These are phyloP conservation scores for Pipra filicauda DNA, from an alignment of 2,113 vertebrate genomes.

Conservation along the genomic window DNA sequence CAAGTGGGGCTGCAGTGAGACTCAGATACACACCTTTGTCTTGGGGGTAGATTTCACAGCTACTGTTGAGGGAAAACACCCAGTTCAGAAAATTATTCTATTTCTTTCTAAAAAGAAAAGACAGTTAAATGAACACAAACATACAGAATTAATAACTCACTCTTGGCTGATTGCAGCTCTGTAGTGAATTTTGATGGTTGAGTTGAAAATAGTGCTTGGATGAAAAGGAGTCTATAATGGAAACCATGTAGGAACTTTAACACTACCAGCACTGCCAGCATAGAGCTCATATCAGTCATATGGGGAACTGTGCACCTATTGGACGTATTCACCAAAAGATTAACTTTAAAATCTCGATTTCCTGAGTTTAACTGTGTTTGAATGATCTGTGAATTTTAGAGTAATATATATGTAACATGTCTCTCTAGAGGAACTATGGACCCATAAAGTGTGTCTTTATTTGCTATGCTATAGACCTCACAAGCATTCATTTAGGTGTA, in stretches of 20 bases:
- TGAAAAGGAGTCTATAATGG: constrained; percentile 1
- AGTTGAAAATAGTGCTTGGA: not conserved
- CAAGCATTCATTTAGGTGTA: not conserved
- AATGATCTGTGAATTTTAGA: not conserved
- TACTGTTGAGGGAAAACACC: not conserved
- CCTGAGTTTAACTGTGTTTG: constrained; percentile 1
- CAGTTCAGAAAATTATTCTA: not conserved
- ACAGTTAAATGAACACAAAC: not conserved
- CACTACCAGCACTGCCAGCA: not conserved
- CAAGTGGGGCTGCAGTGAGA: not conserved
- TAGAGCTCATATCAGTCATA: not conserved
- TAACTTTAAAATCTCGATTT: not conserved
- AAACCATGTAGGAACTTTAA: not conserved
- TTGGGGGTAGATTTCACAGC: not conserved
- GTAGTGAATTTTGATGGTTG: not conserved
- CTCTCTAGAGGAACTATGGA: not conserved
- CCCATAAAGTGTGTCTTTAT: not conserved
- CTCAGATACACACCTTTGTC: not conserved
- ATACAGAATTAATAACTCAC: not conserved
- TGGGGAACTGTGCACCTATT: not conserved
- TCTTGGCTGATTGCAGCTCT: not conserved
- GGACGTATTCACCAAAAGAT: not conserved
- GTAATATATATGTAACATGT: not conserved
- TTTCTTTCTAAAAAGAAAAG: not conserved
- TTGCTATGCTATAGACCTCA: not conserved